Evolutionary conservation across 2,888 invertebrate genomes (phyloP).

Genomic region (Pseudococcus viburni): DNA sequence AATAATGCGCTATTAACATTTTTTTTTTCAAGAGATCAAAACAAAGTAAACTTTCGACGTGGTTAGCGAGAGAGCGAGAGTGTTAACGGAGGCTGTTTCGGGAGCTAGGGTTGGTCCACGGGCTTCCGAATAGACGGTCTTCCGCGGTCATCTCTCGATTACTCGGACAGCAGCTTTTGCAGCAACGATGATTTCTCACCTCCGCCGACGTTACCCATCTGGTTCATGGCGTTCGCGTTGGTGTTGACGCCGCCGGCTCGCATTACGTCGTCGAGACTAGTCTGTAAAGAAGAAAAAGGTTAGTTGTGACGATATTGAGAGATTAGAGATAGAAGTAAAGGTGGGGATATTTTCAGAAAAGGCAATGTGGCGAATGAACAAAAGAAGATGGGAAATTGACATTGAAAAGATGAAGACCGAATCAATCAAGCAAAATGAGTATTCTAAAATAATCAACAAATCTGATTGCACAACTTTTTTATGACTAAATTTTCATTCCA

Average conservation of each 20-base stretch:
- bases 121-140: neutral
- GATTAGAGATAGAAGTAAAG: too few relatives aligned
- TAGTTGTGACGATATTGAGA: neutral
- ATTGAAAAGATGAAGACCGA: too few relatives aligned
- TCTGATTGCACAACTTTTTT: too few relatives aligned
- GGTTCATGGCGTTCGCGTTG: conserved; percentile 76
- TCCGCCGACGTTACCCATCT: conserved; percentile 70
- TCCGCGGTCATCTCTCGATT: conserved; percentile 46
- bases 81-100: neutral
- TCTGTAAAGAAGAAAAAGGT: conserved; percentile 18
- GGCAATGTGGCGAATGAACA: too few relatives aligned
- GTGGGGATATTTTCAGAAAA: too few relatives aligned
- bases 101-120: neutral
- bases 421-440: too few relatives aligned
- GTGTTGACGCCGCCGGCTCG: conserved; percentile 69
- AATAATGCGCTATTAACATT: conserved; percentile 44
- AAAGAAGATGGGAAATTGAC: too few relatives aligned
- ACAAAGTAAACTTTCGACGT: conserved; percentile 34
- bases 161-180: conserved; percentile 89
- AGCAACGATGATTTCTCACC: conserved; percentile 82
- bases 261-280: conserved; percentile 59
- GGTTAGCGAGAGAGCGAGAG: conserved; percentile 13
- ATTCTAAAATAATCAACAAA: too few relatives aligned
- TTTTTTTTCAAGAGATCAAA: conserved; percentile 15
- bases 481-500: too few relatives aligned